Base-by-base conservation (phyloP, 2,113 vertebrate genomes). In the Zosterops hypoxanthus region DNA sequence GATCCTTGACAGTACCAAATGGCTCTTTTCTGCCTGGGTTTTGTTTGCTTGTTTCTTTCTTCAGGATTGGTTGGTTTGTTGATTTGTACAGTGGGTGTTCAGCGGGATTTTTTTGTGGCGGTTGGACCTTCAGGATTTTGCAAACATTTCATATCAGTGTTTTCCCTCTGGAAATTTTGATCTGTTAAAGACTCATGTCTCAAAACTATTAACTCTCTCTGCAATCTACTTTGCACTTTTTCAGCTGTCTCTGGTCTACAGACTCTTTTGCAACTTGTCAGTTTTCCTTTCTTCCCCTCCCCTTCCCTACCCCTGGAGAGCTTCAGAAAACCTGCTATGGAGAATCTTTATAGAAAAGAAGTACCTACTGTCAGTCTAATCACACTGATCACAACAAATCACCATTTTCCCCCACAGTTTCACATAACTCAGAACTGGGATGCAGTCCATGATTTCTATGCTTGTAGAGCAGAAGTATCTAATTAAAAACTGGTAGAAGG, bases 21-120 rank as follows among this genome's bases (percentile, higher is more conserved):
- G 57, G 12, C 2, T 53, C 17, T 5, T 55, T 59, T 64, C 20
- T 73, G 8, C 16, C 9, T 63, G 19, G 6, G 7, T 39, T 50
- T 68, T 12, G 4, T 17, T 44, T 31, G 2, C 3, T 72, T 57
- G 6, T 33, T 66, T n/a, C 5, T 56, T 73, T 76, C 8, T 31
- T 69, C 42, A 12, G 15, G 19, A 12, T 36, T 44, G 15, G 14
- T 69, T 56, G 25, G 5, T 69, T 75, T 50, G 7, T 59, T 59
- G 24, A 12, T 39, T 49, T 53, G 22, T 9, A 31, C 50, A 13
- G 21, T 5, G 5, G 1, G 4, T 9, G 25, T n/a, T 64, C 11
- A 16, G 21, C 6, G 1, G n/a, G n/a, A 3, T 39, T 61, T 31
- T 60, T 41, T 60, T 8, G 24, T 0, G 1, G 18, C 11, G 3